phyloP scores from a whole-genome alignment of 2,888 invertebrate genomes.

The Brachyptera risi region DNA sequence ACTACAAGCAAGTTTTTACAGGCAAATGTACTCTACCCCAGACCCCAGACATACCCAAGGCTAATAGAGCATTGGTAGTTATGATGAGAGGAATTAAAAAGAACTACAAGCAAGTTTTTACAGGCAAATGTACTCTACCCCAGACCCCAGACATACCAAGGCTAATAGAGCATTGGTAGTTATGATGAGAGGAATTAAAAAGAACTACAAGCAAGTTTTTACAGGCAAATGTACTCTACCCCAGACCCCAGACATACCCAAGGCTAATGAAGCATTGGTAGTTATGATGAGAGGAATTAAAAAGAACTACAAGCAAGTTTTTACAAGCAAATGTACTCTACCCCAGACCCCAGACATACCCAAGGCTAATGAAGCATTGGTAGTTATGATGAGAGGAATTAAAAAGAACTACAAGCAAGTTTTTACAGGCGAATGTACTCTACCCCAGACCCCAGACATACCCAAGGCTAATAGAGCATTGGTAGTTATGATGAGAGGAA shows the following conservation, averaged over 20 bases:
- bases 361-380: neutral
- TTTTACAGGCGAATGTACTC: too few relatives aligned
- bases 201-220: conserved; percentile 15
- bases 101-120: conserved; percentile 16
- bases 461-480: neutral
- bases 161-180: neutral
- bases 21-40: too few relatives aligned
- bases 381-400: conserved; percentile 16
- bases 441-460: too few relatives aligned
- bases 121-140: too few relatives aligned
- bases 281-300: conserved; percentile 20
- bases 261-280: neutral
- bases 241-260: too few relatives aligned
- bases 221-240: too few relatives aligned
- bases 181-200: conserved; percentile 19
- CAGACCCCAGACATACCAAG: too few relatives aligned
- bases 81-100: conserved; percentile 19
- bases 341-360: too few relatives aligned
- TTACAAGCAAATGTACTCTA: too few relatives aligned
- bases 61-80: neutral
- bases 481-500: conserved; percentile 15
- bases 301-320: conserved; percentile 14
- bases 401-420: conserved; percentile 18
- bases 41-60: too few relatives aligned
- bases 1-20: conserved; percentile 16